Evolutionary conservation across 2,113 vertebrate species (phyloP).

Genomic region (Clupea harengus): DNA sequence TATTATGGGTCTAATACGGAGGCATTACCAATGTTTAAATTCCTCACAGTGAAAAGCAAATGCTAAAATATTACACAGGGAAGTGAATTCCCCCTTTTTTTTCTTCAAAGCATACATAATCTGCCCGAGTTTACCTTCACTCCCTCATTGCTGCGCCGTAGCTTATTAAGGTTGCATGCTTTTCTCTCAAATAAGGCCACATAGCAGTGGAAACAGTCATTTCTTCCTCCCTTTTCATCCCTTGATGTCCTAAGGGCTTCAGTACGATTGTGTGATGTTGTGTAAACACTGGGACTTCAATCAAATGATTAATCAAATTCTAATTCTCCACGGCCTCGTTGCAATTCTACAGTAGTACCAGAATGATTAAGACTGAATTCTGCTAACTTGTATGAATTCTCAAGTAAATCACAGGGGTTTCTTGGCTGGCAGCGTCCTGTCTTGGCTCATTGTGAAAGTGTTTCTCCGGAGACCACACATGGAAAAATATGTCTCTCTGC

Average conservation of each 20-base stretch:
- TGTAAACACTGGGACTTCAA: neutral
- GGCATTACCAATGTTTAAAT: neutral
- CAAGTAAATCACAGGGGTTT: neutral
- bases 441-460: neutral
- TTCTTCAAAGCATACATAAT: neutral
- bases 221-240: neutral
- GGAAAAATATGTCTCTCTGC: neutral
- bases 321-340: conserved; percentile 11
- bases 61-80: neutral
- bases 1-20: neutral
- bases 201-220: neutral
- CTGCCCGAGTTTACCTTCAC: neutral
- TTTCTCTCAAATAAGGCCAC: neutral
- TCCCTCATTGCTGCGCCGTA: neutral
- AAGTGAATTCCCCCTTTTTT: neutral
- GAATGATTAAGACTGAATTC: neutral
- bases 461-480: neutral
- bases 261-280: conserved; percentile 10
- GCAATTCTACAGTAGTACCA: neutral
- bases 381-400: neutral
- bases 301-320: conserved; percentile 14
- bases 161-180: neutral
- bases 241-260: neutral
- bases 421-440: neutral
- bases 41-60: neutral